Conservation (phyloP, 64 coral and sea anemone genomes). For the Actinia equina region DNA sequence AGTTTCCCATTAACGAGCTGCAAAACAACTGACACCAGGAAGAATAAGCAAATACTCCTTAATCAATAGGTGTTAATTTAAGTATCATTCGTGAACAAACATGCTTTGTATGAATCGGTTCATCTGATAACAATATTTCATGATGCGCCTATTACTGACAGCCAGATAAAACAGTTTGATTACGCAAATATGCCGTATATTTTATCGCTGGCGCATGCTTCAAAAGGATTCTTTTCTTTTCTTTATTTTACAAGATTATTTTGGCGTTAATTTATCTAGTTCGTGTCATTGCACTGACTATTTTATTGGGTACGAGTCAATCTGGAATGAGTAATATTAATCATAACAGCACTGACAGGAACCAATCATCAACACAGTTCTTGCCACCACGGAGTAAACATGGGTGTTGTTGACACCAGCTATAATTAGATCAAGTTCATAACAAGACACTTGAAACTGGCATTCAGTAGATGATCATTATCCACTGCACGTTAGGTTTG, state of each 20-base stretch:
- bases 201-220: too few species aligned
- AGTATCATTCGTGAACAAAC: background rate
- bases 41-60: background rate
- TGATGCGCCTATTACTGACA: too few species aligned
- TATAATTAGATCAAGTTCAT: conserved; percentile 4
- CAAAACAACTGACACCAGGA: background rate
- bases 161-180: too few species aligned
- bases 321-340: background rate
- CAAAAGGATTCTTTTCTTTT: too few species aligned
- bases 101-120: background rate
- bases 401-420: background rate
- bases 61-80: background rate
- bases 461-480: too few species aligned
- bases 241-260: too few species aligned
- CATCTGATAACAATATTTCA: too few species aligned
- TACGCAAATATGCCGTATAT: too few species aligned
- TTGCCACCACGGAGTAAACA: background rate
- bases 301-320: background rate
- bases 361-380: background rate
- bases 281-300: background rate
- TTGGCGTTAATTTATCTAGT: background rate
- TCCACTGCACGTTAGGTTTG: too few species aligned
- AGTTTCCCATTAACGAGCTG: background rate
- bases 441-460: background rate
- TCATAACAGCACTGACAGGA: background rate